Evolutionary conservation across 2,888 invertebrate species (phyloP).

Genomic region (Nomada lathburiana): DNA sequence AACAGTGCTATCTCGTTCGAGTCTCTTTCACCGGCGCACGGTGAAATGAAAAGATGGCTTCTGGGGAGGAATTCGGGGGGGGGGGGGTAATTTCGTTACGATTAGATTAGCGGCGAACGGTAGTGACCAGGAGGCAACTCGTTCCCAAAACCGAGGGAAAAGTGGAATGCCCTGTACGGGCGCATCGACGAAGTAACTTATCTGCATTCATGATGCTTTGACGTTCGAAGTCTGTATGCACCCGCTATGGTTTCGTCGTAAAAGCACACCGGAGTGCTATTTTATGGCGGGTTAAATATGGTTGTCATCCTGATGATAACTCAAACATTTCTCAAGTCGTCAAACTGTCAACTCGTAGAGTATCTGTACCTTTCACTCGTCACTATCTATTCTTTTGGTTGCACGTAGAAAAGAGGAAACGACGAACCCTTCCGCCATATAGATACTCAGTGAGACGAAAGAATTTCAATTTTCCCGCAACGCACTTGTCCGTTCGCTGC

Average conservation of each 20-base stretch:
- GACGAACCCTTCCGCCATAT: conserved; percentile 36
- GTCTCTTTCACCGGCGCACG: background rate
- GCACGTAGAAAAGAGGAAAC: conserved; percentile 10
- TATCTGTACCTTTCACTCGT: conserved; percentile 63
- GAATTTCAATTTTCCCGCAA: conserved; percentile 27
- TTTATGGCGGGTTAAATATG: conserved; percentile 70
- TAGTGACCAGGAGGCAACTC: conserved; percentile 42
- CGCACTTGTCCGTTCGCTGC: background rate
- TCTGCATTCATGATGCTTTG: conserved; percentile 47
- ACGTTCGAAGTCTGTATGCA: conserved; percentile 18
- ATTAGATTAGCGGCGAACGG: conserved; percentile 42
- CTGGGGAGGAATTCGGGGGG: conserved; percentile 26
- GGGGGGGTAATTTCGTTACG: conserved; percentile 39
- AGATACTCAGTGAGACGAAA: background rate
- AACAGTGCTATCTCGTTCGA: background rate
- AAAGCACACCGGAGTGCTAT: conserved; percentile 68
- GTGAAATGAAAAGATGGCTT: conserved; percentile 30
- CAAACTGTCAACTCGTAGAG: conserved; percentile 68
- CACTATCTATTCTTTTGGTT: conserved; percentile 58
- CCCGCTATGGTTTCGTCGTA: conserved; percentile 55
- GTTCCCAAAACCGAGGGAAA: conserved; percentile 31
- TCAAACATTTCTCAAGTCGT: conserved; percentile 73
- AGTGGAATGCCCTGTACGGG: conserved; percentile 55
- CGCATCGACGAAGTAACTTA: conserved; percentile 48
- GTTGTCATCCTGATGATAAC: conserved; percentile 69